Evolutionary conservation across 2,113 vertebrate species (phyloP), one percentile per base, ranked within the genome.

Genomic region (Ptychochromis oligacanthus): DNA sequence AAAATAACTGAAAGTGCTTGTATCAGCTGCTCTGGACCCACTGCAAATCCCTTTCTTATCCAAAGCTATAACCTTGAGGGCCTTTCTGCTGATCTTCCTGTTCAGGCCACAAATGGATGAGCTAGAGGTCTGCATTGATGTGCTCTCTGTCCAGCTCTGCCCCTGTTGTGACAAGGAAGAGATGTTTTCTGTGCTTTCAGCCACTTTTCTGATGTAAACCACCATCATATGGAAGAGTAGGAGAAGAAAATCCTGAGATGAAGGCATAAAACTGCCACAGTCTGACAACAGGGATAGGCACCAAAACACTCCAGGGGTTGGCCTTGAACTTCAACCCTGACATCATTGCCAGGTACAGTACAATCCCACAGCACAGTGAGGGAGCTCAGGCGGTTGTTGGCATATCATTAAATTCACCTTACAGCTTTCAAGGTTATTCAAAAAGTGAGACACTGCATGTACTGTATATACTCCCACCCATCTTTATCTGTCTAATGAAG

Each of bases 21-120:
- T 83, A 90, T 95, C 90, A 94, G 92, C 93, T 87, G 64, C 79
- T 83, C 31, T 84, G 82, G 81, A 67, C 75, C 75, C 26, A 60
- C 76, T 79, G 72, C 55, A 90, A 94, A 94, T 92, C 90, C 79
- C 86, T 87, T 75, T 82, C 79, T 91, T 82, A 92, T 87, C 90
- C 86, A 83, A 74, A 85, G 86, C 90, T 92, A 87, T 84, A 91
- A 91, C 91, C 87, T 91, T 70, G 83, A 88, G 75, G 85, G 49
- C 87, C 61, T 89, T 85, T 87, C 82, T 92, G 84, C 86, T 90
- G 87, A 93, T 93, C 88, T 90, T 75, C 81, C 76, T 85, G 88
- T 88, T 91, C 88, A 76, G 67, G 79, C 49, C 85, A 87, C 82
- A 87, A 87, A 87, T 57, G 84, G 87, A 88, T 85, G 86, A 94